Conservation (phyloP, 2,888 invertebrate species). For the Conchocele bisecta region DNA sequence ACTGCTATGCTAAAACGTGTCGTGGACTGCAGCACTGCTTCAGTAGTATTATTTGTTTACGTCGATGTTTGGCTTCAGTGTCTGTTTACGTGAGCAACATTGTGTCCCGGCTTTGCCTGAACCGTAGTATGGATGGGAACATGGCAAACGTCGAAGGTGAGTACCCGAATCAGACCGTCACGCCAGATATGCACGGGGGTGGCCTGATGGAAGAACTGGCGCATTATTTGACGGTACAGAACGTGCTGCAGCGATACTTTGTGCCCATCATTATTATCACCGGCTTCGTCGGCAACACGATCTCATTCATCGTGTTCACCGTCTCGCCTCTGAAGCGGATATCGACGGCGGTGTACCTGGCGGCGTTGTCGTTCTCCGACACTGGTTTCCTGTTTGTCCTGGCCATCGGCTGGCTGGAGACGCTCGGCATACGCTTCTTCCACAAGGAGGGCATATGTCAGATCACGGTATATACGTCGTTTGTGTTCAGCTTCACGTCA, state of each 20-base stretch:
- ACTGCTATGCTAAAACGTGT: no score
- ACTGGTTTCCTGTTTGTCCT: conserved; percentile 67
- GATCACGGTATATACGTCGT: conserved; percentile 65
- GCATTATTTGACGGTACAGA: conserved; percentile 75
- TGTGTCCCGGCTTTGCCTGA: no score
- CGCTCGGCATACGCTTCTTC: conserved; percentile 59
- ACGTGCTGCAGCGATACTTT: conserved; percentile 76
- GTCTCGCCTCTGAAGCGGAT: conserved; percentile 63
- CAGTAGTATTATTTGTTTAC: no score
- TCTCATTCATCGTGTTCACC: conserved; percentile 68
- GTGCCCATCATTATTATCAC: conserved; percentile 66
- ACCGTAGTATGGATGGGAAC: no score
- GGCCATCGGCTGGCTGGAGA: conserved; percentile 68
- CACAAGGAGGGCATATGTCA: conserved; percentile 67
- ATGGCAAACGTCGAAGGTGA: no score
- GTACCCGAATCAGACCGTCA: no score
- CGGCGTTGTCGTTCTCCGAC: conserved; percentile 67
- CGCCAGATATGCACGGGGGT: no score
- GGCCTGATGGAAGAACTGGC: background rate
- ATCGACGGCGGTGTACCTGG: conserved; percentile 68
- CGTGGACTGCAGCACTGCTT: no score
- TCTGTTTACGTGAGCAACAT: no score
- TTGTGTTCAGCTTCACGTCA: conserved; percentile 72
- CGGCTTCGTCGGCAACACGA: conserved; percentile 67
- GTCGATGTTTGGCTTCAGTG: no score